Base-by-base conservation (phyloP, 2,113 vertebrate species). In the Leucoraja erinaceus region DNA sequence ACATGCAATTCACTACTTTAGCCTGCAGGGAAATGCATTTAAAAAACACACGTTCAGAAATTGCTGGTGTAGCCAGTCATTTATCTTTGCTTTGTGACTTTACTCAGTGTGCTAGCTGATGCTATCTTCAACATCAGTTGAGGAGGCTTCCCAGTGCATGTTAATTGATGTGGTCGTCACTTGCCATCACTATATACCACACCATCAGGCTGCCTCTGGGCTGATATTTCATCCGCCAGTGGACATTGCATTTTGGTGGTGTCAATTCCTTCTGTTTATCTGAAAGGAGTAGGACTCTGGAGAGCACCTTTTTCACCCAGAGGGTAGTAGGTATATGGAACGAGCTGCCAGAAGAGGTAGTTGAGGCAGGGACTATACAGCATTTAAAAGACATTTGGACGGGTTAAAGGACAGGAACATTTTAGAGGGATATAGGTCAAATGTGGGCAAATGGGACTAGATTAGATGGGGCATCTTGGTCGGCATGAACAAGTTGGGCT, bases 31-130 rank as follows among this genome's bases (percentile, higher is more conserved):
- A 91, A 91, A 72, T 91, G 90, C 54, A 38, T 74, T 90, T 72
- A 72, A 91, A 91, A 91, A 72, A 91, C 72, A 54, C 68, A 54
- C 25, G 90, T 12, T 22, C 38, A 74, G 90, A 91, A 70, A 90
- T 63, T 90, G 90, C 66, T 91, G 22, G 72, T 70, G 33, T 74
- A 72, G 20, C 90, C 10, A 74, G 68, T 72, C 33, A 72, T 54
- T 38, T 72, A 47, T 72, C 90, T 91, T 91, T 74, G 8, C 66
- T 54, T 68, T 74, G 68, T 47, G 68, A 91, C 33, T 25, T 91
- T 28, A 54, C 68, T 91, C 68, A 4, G n/a, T 33, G 28, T 90
- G 33, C 63, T 20, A 47, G 66, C 38, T 72, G 72, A 25, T 74
- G 63, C 68, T 28, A 74, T 74, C 90, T 47, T 9, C 90, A 22